Evolutionary conservation across 2,888 invertebrate genomes (phyloP).

Genomic region (Onthophagus sagittarius): DNA sequence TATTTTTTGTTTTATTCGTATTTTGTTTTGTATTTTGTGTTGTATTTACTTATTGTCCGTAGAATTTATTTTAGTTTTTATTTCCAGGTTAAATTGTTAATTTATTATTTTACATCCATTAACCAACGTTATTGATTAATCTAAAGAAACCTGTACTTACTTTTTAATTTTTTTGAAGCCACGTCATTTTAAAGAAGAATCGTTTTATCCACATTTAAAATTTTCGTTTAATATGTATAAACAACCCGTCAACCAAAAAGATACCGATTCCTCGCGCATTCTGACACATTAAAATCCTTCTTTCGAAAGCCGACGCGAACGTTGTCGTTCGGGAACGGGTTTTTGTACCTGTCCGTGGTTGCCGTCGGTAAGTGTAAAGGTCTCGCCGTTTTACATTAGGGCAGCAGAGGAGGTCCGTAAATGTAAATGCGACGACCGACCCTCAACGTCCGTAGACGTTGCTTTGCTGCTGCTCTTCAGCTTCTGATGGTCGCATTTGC

Average conservation of each 20-base stretch:
- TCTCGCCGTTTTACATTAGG: slow-evolving; percentile 22
- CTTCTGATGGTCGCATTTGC: no score
- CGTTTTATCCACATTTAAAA: slow-evolving; percentile 15
- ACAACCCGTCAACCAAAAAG: neutral
- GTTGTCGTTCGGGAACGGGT: slow-evolving; percentile 13
- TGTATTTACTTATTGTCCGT: neutral
- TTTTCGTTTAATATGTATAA: neutral
- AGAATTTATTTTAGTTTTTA: neutral
- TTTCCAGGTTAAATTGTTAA: neutral
- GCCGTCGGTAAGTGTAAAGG: slow-evolving; percentile 24
- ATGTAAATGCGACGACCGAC: slow-evolving; percentile 7
- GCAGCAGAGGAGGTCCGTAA: neutral
- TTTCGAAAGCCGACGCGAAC: slow-evolving; percentile 7
- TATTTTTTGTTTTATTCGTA: neutral
- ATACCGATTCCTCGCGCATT: slow-evolving; percentile 1
- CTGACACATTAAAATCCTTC: neutral
- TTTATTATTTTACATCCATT: neutral
- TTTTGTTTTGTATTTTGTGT: neutral
- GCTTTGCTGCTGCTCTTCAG: neutral
- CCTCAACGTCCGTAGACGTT: slow-evolving; percentile 14
- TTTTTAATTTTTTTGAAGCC: neutral
- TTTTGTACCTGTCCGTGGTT: slow-evolving; percentile 21
- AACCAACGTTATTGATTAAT: no score
- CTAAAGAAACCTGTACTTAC: no score
- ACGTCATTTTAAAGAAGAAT: slow-evolving; percentile 16